Conservation (phyloP, 1,140 invertebrate genomes). For the Caerostris extrusa region DNA sequence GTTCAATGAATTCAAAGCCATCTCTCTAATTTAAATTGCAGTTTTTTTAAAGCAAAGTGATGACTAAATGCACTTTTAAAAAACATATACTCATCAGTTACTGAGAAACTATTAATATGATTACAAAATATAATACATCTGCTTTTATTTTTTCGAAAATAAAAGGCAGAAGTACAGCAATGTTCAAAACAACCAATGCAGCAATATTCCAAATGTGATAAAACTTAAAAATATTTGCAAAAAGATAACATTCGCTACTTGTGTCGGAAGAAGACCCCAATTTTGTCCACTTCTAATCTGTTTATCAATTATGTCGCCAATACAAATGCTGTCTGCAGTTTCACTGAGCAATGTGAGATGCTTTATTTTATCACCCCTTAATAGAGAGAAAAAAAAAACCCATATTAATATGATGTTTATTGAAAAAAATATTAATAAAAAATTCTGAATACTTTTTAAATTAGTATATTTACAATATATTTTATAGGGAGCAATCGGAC, state of each 20-base stretch:
- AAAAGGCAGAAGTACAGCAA: too few relatives aligned
- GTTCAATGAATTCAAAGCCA: too few relatives aligned
- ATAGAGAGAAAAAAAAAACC: conserved; percentile 45
- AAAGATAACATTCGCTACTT: conserved; percentile 83
- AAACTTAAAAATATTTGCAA: neutral
- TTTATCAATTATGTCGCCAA: conserved; percentile 92
- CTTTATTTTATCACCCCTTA: conserved; percentile 79
- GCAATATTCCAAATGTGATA: too few relatives aligned
- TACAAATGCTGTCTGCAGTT: conserved; percentile 91
- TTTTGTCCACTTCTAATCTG: conserved; percentile 89
- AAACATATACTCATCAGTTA: too few relatives aligned
- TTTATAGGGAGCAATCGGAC: too few relatives aligned
- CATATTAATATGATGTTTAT: neutral
- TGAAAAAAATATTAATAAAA: neutral
- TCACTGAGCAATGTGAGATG: conserved; percentile 87
- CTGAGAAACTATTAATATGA: too few relatives aligned
- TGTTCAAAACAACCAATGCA: too few relatives aligned
- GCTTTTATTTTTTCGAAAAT: too few relatives aligned
- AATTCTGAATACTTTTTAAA: neutral
- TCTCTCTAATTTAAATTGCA: too few relatives aligned
- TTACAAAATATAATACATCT: neutral
- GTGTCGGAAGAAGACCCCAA: conserved; percentile 95
- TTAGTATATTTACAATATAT: too few relatives aligned
- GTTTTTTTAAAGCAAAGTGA: too few relatives aligned
- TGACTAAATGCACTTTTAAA: too few relatives aligned